Evolutionary conservation across 2,888 invertebrate species (phyloP), one percentile per base, ranked within the genome.

Genomic region (Drosophila imparisetae): DNA sequence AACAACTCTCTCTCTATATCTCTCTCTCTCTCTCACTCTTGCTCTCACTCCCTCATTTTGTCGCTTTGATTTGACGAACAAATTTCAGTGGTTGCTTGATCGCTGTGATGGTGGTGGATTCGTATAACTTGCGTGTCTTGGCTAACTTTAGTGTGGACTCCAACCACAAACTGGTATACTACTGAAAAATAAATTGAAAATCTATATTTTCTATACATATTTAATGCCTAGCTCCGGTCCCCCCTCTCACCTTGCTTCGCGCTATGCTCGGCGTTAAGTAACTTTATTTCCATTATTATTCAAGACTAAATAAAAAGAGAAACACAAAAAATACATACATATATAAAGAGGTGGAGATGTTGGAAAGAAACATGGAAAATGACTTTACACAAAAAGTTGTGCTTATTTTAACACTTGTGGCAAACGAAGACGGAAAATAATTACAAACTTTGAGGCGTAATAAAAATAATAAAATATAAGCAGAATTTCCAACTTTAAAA

Each of bases 331-430:
- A 36, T 3, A 24, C 24, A 4, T 21, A 21, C 1, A 21, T 15
- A 24, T 4, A 24, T 4, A 10, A 2, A 10, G 10, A 11, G 27
- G 27, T 13, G 18, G 2, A 21, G 18, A 38, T 7, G 21, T 24
- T 13, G 6, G 18, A 49, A 30, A 40, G 55, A 77, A 66, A 69
- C 62, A 58, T 54, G 83, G 60, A 71, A 89, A 88, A 88, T 89
- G 83, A 66, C 83, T 83, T 80, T 67, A 72, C 70, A 66, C 74
- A 89, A 87, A 81, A 90, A 83, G 78, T 86, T 87, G 69, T 78
- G 62, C 72, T 83, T 88, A 87, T 85, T 90, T 86, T 88, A 83
- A 88, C 85, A 90, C 85, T 86, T 90, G 84, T 67, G 89, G 83
- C 86, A 72, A 75, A 68, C 72, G 71, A 80, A 86, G 74, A 80